Percentiles rank a stretch among this genome's conserved stretches.
phyloP scores from a whole-genome alignment of 2,113 vertebrate species.

The Piprites chloris region DNA sequence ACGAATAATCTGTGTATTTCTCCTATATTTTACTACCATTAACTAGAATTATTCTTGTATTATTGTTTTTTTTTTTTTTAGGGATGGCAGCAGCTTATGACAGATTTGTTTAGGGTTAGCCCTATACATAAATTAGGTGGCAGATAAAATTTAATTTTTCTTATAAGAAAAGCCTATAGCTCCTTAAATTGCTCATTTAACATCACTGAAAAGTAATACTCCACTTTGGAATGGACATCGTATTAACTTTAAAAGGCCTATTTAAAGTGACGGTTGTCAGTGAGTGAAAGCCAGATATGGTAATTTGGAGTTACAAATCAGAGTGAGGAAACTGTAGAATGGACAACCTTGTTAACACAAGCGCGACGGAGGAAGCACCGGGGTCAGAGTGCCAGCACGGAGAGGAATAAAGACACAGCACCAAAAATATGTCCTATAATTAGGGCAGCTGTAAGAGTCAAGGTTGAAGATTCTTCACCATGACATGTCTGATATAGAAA shows the following conservation, averaged over 20 bases:
- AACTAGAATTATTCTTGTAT: slow-evolving; percentile 46
- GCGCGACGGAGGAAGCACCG: slow-evolving; percentile 59
- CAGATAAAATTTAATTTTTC: slow-evolving; percentile 60
- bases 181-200: slow-evolving; percentile 69
- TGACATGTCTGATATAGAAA: slow-evolving; percentile 69
- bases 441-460: slow-evolving; percentile 73
- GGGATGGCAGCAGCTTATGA: slow-evolving; percentile 16
- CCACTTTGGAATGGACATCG: slow-evolving; percentile 63
- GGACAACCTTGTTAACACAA: slow-evolving; percentile 74
- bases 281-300: slow-evolving; percentile 72
- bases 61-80: slow-evolving; percentile 36
- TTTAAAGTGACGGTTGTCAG: slow-evolving; percentile 74
- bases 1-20: slow-evolving; percentile 10
- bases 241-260: slow-evolving; percentile 75
- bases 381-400: slow-evolving; percentile 63
- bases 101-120: slow-evolving; percentile 54
- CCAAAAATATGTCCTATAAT: slow-evolving; percentile 74
- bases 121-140: slow-evolving; percentile 53
- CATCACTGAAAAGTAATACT: slow-evolving; percentile 70
- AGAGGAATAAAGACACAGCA: slow-evolving; percentile 70
- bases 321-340: slow-evolving; percentile 61
- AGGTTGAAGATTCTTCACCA: slow-evolving; percentile 74
- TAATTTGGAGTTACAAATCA: slow-evolving; percentile 74
- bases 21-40: slow-evolving; percentile 20
- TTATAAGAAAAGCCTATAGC: slow-evolving; percentile 41